Conservation (phyloP, 2,888 invertebrate species). For the Plebejus melissa region DNA sequence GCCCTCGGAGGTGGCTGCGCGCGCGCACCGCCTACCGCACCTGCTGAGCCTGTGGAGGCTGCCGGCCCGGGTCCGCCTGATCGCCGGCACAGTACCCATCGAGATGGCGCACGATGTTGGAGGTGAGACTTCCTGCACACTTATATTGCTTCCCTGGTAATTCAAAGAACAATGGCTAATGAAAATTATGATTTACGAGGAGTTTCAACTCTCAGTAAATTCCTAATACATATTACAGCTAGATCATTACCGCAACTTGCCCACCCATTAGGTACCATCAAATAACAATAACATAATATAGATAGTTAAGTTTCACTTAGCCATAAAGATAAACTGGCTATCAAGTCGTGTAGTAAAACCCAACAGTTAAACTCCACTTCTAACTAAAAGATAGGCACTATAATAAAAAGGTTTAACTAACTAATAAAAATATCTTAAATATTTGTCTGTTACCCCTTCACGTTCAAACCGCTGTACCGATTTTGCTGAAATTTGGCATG, state of each 20-base stretch:
- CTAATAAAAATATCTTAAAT: not conserved
- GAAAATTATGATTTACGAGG: not conserved
- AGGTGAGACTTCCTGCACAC: conserved; percentile 56
- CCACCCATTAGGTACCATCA: not conserved
- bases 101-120: conserved; percentile 82
- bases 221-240: not conserved
- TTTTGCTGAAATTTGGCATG: too few relatives aligned
- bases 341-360: not conserved
- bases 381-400: not conserved
- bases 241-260: not conserved
- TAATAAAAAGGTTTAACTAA: not conserved
- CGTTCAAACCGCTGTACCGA: too few relatives aligned
- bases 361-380: not conserved
- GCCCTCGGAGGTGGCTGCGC: conserved; percentile 70
- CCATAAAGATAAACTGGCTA: not conserved
- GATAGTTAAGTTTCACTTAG: not conserved
- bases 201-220: not conserved
- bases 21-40: conserved; percentile 76
- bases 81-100: conserved; percentile 79
- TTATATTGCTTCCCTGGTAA: conserved; percentile 15
- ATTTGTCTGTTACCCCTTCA: too few relatives aligned
- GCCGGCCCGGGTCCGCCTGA: conserved; percentile 80
- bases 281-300: not conserved
- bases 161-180: not conserved
- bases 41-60: conserved; percentile 78